These are phyloP conservation scores for Phyllopteryx taeniolatus DNA, from an alignment of 2,113 vertebrate genomes.

Conservation along the genomic window DNA sequence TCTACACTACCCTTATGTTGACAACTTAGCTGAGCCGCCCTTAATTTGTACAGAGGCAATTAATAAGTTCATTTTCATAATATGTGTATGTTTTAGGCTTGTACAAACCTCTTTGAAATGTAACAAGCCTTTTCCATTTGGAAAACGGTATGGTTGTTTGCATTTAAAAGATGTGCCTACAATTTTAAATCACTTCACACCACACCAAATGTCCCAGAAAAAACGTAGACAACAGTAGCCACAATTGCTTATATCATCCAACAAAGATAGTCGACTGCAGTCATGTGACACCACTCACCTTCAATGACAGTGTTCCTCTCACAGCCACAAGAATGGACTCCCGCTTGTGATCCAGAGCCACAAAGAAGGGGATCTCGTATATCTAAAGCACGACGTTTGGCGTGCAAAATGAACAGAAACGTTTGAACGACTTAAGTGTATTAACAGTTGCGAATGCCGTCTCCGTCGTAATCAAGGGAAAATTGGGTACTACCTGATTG, in stretches of 20 bases:
- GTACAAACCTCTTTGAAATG: too few relatives aligned
- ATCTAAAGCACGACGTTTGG: slow-evolving; percentile 72
- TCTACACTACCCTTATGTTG: too few relatives aligned
- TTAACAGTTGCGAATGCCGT: not conserved
- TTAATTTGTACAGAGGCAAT: too few relatives aligned
- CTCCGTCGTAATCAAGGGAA: not conserved
- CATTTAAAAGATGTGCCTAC: too few relatives aligned
- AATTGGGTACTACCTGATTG: slow-evolving; percentile 79
- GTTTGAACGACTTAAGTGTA: not conserved
- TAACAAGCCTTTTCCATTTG: too few relatives aligned
- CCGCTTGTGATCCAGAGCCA: slow-evolving; percentile 92
- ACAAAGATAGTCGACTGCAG: not conserved
- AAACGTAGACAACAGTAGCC: not conserved
- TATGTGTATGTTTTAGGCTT: too few relatives aligned
- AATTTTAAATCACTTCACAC: too few relatives aligned
- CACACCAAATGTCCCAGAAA: not conserved
- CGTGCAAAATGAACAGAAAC: not conserved
- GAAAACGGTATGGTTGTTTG: too few relatives aligned
- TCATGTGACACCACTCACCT: slow-evolving; percentile 66
- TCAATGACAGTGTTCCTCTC: slow-evolving; percentile 92
- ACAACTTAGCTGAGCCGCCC: too few relatives aligned
- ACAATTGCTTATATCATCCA: not conserved
- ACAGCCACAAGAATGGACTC: slow-evolving; percentile 90
- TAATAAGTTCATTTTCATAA: too few relatives aligned
- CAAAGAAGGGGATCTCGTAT: slow-evolving; percentile 93